Evolutionary conservation across 1,140 invertebrate genomes (phyloP).

Genomic region (Lutraria rhynchaena): DNA sequence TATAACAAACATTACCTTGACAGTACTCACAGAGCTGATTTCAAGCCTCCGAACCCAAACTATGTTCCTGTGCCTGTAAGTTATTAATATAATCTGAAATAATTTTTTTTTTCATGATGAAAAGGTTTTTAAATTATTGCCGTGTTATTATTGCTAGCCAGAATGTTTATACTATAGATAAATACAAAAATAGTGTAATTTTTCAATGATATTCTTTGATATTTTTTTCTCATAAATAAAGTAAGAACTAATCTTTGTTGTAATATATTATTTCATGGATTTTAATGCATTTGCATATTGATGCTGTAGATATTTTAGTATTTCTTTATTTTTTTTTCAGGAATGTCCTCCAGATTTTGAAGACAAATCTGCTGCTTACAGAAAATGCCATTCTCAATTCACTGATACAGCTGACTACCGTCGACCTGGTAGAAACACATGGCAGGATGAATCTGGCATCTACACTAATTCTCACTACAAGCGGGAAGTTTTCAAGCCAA

Average conservation of each 20-base stretch:
- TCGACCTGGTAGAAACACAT: constrained; percentile 79
- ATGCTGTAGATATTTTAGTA: too few relatives aligned
- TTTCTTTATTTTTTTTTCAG: constrained; percentile 61
- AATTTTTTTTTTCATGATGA: too few relatives aligned
- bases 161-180: not conserved
- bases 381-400: constrained; percentile 81
- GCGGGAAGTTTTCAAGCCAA: constrained; percentile 67
- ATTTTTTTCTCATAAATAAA: too few relatives aligned
- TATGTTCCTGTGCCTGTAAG: constrained; percentile 72
- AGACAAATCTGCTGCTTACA: constrained; percentile 76
- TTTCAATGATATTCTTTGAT: too few relatives aligned
- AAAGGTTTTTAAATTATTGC: not conserved
- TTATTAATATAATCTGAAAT: too few relatives aligned
- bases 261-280: too few relatives aligned
- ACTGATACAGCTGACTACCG: constrained; percentile 79
- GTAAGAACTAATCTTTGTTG: too few relatives aligned
- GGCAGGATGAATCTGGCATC: constrained; percentile 81
- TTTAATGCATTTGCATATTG: too few relatives aligned
- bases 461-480: constrained; percentile 80
- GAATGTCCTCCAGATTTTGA: constrained; percentile 66
- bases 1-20: constrained; percentile 77
- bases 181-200: too few relatives aligned
- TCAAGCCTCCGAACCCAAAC: constrained; percentile 73
- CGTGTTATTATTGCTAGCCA: not conserved
- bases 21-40: constrained; percentile 78